A percentile compares a stretch with the other conserved stretches of the same genome.
phyloP scores from a whole-genome alignment of 1,140 invertebrate species.

The Dryas iulia region DNA sequence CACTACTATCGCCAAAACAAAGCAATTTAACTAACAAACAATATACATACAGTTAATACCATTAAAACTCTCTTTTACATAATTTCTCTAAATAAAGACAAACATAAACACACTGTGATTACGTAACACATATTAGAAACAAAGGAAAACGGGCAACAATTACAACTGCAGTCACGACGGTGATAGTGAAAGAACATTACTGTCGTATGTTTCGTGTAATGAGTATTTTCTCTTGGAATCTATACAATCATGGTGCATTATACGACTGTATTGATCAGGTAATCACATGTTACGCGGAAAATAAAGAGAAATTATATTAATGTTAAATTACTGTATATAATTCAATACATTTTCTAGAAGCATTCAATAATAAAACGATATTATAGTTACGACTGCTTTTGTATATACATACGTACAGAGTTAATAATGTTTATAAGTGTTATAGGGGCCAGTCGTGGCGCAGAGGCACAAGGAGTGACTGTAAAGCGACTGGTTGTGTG shows the following conservation, averaged over 20 bases:
- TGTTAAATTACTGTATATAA: neutral
- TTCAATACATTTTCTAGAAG: neutral
- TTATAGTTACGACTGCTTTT: too few relatives aligned
- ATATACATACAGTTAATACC: neutral
- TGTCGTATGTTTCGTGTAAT: constrained; percentile 4
- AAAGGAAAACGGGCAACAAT: constrained; percentile 3
- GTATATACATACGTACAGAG: too few relatives aligned
- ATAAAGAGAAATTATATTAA: neutral
- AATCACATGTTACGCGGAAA: neutral
- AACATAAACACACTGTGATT: too few relatives aligned
- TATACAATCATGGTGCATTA: neutral
- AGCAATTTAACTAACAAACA: neutral
- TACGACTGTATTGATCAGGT: neutral
- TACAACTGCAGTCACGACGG: constrained; percentile 2
- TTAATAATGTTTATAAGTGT: too few relatives aligned
- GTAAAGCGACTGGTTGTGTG: too few relatives aligned
- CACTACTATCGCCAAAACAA: accelerated
- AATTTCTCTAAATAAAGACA: neutral
- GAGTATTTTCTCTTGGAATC: neutral
- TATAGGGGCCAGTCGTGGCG: too few relatives aligned
- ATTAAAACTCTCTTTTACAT: neutral
- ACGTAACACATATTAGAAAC: neutral
- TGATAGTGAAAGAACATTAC: constrained; percentile 3
- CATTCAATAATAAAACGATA: neutral
- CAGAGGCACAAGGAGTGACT: too few relatives aligned